These are phyloP conservation scores for Xerus inauris DNA, from an alignment of 2,113 vertebrate genomes.

Conservation along the genomic window DNA sequence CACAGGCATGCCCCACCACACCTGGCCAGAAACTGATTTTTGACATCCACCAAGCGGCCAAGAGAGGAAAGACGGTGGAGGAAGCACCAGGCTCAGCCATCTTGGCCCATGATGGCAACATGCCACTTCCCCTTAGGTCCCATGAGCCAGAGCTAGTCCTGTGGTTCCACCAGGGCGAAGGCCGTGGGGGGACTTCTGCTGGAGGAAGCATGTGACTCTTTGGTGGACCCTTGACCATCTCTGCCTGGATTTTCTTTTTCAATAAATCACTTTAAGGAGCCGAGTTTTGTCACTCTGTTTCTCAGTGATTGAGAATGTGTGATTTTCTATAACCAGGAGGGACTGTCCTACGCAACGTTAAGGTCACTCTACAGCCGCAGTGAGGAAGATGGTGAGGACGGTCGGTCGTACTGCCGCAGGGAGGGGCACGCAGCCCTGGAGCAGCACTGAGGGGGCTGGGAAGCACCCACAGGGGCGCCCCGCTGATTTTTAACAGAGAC, in stretches of 20 bases:
- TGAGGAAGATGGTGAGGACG: not conserved
- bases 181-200: conserved; percentile 16
- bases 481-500: too few species aligned
- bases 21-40: too few species aligned
- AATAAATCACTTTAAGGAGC: not conserved
- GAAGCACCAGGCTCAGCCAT: not conserved
- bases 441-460: not conserved
- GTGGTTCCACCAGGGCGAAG: not conserved
- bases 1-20: too few species aligned
- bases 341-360: rapidly evolving
- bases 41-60: not conserved
- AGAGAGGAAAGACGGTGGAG: not conserved
- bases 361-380: not conserved
- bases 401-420: too few species aligned
- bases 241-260: not conserved
- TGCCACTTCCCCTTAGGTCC: not conserved
- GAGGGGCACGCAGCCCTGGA: not conserved
- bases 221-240: not conserved
- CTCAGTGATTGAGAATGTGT: not conserved
- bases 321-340: not conserved
- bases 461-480: too few species aligned
- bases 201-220: not conserved
- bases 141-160: not conserved
- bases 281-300: not conserved
- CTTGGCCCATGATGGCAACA: not conserved